phyloP scores from a whole-genome alignment of 2,113 vertebrate genomes.

The Nicator chloris region DNA sequence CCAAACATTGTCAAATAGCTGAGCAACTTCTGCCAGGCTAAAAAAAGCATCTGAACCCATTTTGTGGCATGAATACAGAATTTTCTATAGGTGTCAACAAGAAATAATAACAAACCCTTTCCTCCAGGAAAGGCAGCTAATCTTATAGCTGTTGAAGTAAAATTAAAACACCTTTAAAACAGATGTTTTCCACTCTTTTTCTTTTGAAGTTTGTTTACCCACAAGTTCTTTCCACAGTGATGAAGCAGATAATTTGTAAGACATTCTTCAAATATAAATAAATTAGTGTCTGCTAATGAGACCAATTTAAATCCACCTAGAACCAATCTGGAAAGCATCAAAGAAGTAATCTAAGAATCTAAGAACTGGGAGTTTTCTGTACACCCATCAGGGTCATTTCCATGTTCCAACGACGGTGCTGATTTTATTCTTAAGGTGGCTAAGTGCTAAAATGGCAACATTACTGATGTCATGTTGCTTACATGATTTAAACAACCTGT shows the following conservation, averaged over 20 bases:
- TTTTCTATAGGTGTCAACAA: background rate
- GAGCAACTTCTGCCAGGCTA: background rate
- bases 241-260: slow-evolving; percentile 12
- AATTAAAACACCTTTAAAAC: background rate
- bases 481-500: background rate
- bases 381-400: background rate
- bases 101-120: background rate
- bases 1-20: background rate
- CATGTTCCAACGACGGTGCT: background rate
- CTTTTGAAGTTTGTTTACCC: background rate
- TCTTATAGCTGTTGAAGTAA: background rate
- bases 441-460: background rate
- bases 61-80: background rate
- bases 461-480: background rate
- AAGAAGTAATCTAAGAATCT: background rate
- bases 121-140: background rate
- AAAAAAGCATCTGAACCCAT: background rate
- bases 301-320: background rate
- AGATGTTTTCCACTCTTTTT: background rate
- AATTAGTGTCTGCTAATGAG: background rate
- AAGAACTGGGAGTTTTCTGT: background rate
- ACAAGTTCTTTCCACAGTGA: background rate
- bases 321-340: background rate
- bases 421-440: background rate
- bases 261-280: slow-evolving; percentile 16